Conservation (phyloP, 1,140 invertebrate genomes). For the Nilaparvata lugens region DNA sequence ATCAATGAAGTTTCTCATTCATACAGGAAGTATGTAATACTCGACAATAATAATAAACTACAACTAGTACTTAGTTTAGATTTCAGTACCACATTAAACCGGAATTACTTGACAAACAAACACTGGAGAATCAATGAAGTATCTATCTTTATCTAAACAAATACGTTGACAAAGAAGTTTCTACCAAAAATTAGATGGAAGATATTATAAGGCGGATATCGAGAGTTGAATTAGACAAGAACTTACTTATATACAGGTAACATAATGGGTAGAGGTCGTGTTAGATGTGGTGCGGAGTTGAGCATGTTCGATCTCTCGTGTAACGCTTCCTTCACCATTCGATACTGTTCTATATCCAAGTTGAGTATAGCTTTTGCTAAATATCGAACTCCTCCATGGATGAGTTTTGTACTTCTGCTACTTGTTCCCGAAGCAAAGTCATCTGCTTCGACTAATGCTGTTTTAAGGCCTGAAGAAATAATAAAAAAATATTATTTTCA, state of each 20-base stretch:
- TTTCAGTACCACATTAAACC: too few relatives aligned
- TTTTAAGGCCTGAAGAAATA: constrained; percentile 68
- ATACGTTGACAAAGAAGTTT: too few relatives aligned
- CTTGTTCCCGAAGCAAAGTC: constrained; percentile 98
- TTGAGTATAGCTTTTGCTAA: constrained; percentile 96
- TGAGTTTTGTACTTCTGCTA: constrained; percentile 92
- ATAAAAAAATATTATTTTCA: neutral
- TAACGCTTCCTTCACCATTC: constrained; percentile 96
- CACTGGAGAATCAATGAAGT: too few relatives aligned
- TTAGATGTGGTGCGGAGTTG: constrained; percentile 91
- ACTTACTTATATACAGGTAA: constrained; percentile 92
- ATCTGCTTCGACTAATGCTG: constrained; percentile 91
- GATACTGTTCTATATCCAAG: constrained; percentile 88
- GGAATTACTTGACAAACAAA: too few relatives aligned
- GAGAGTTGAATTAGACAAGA: neutral
- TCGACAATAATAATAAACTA: too few relatives aligned
- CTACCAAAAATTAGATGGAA: too few relatives aligned
- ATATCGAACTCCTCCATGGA: constrained; percentile 98
- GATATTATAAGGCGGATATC: too few relatives aligned
- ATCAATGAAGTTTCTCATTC: too few relatives aligned
- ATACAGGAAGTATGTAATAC: too few relatives aligned
- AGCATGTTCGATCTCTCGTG: constrained; percentile 91
- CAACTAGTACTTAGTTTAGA: too few relatives aligned
- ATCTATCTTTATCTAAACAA: too few relatives aligned
- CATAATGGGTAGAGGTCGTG: constrained; percentile 96